Conservation (phyloP, 2,888 invertebrate species). For the Ichneumoninae sp. region DNA sequence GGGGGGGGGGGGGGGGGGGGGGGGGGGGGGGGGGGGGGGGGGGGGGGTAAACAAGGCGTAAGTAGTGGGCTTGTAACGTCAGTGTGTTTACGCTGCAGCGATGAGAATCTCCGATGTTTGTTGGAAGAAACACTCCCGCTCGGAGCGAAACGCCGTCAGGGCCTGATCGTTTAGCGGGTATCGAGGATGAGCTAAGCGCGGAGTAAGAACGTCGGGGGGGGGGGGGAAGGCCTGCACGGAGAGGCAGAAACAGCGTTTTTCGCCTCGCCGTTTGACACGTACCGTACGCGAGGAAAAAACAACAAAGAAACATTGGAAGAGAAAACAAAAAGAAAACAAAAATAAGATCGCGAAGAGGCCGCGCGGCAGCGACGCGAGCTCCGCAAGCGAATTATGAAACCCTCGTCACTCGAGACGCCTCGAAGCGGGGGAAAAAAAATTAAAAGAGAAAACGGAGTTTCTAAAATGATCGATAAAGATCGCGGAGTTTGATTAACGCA, state of each 20-base stretch:
- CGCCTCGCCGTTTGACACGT: not conserved
- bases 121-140: not conserved
- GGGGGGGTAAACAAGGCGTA: not conserved
- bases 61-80: conserved; percentile 5
- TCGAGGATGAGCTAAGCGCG: not conserved
- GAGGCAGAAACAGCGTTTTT: not conserved
- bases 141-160: not conserved
- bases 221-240: conserved; percentile 20
- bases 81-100: not conserved
- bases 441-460: conserved; percentile 63
- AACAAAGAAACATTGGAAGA: conserved; percentile 21
- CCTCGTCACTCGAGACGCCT: conserved; percentile 5
- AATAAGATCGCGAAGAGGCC: not conserved
- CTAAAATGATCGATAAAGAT: conserved; percentile 67
- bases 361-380: not conserved
- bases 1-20: too few relatives aligned
- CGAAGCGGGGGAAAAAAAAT: not conserved
- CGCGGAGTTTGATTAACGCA: conserved; percentile 54
- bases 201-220: not conserved
- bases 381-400: conserved; percentile 28
- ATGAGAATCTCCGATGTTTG: not conserved
- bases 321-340: conserved; percentile 22
- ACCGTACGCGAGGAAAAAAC: not conserved
- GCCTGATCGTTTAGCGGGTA: conserved; percentile 32
- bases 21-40: not conserved